Evolutionary conservation across 2,888 invertebrate species (phyloP).

Genomic region (Cephus rjabovi): DNA sequence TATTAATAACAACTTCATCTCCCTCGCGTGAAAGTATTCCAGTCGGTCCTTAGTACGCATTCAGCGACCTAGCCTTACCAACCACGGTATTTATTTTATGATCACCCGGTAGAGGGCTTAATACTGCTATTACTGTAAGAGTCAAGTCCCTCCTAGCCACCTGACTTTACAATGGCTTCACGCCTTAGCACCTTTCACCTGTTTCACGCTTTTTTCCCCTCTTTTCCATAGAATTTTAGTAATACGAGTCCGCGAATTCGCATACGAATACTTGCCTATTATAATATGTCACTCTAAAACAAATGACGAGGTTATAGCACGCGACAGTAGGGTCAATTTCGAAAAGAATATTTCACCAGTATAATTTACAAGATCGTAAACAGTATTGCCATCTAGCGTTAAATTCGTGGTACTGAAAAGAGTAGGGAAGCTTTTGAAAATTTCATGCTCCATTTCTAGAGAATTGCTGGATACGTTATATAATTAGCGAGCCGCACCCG

Average conservation of each 20-base stretch:
- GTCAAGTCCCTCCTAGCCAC: not conserved
- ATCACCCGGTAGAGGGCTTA: not conserved
- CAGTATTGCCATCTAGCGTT: not conserved
- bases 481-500: not conserved
- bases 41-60: slow-evolving; percentile 16
- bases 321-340: not conserved
- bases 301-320: not conserved
- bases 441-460: not conserved
- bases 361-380: not conserved
- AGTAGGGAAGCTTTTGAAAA: not conserved
- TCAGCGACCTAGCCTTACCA: not conserved
- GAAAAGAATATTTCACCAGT: not conserved
- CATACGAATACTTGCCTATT: not conserved
- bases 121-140: not conserved
- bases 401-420: not conserved
- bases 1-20: slow-evolving; percentile 34
- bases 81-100: not conserved
- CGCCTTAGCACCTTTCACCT: not conserved
- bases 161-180: not conserved
- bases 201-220: not conserved
- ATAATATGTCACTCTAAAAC: not conserved
- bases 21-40: not conserved
- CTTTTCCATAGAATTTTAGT: not conserved
- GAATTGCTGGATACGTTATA: not conserved
- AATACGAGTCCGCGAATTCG: not conserved